Percentiles rank a stretch among this genome's conserved stretches.
phyloP scores from a whole-genome alignment of 2,888 invertebrate genomes.

The Eilema sororculum region DNA sequence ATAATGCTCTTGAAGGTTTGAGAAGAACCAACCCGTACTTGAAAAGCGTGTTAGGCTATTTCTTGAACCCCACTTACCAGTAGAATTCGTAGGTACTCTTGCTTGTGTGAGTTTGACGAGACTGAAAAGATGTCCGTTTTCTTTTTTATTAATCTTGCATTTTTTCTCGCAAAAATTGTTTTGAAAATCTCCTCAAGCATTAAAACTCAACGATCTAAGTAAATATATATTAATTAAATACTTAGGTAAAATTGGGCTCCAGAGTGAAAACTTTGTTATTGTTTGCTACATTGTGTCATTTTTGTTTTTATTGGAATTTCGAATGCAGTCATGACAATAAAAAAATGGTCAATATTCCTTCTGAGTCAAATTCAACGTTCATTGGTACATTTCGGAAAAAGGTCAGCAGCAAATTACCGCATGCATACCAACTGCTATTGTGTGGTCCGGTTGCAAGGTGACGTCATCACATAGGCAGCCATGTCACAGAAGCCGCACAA shows the following conservation, averaged over 20 bases:
- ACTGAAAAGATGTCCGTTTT: no score
- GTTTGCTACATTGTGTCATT: no score
- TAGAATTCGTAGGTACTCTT: not conserved
- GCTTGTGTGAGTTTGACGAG: no score
- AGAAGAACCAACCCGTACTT: not conserved
- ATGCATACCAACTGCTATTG: slow-evolving; percentile 66
- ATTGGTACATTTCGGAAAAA: slow-evolving; percentile 50
- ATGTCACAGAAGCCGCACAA: slow-evolving; percentile 79
- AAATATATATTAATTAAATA: no score
- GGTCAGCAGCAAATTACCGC: slow-evolving; percentile 52
- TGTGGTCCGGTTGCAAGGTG: slow-evolving; percentile 69
- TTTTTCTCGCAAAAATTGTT: no score
- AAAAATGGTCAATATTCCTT: not conserved
- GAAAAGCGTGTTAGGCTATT: not conserved
- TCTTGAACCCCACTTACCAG: not conserved
- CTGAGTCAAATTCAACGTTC: slow-evolving; percentile 14
- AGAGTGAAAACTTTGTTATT: not conserved
- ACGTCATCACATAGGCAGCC: slow-evolving; percentile 82
- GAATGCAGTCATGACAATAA: not conserved
- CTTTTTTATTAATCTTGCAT: no score
- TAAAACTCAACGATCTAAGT: no score
- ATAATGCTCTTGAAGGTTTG: slow-evolving; percentile 5
- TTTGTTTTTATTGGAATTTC: not conserved
- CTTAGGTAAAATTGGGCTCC: no score
- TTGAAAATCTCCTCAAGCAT: no score